phyloP scores from a whole-genome alignment of 2,797 vertebrate species.

The Amazonetta brasiliensis region DNA sequence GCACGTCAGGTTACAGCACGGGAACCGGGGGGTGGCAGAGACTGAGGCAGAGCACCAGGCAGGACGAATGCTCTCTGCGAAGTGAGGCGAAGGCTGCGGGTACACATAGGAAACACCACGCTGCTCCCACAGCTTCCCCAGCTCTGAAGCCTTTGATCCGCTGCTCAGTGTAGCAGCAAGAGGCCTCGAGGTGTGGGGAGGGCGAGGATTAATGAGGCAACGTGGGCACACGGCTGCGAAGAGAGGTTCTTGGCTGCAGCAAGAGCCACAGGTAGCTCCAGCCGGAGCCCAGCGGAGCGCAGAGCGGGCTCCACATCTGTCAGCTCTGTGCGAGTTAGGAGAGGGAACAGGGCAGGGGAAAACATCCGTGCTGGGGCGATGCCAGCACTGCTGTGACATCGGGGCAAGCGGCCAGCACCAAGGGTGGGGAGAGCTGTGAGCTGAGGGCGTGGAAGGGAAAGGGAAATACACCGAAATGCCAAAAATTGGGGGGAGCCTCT shows the following conservation, averaged over 20 bases:
- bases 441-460: background rate
- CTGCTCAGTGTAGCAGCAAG: background rate
- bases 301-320: background rate
- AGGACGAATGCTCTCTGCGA: background rate
- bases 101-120: background rate
- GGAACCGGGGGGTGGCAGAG: background rate
- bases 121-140: slow-evolving; percentile 1
- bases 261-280: background rate
- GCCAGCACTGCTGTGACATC: background rate
- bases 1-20: background rate
- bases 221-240: background rate
- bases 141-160: background rate
- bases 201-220: slow-evolving; percentile 26
- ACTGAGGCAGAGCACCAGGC: background rate
- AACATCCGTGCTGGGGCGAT: background rate
- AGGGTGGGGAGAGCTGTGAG: background rate
- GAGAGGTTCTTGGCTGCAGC: background rate
- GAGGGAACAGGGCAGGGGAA: background rate
- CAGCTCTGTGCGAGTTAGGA: background rate
- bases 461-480: background rate
- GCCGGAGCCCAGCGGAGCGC: background rate
- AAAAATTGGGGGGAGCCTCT: background rate
- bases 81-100: background rate
- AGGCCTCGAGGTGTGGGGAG: background rate
- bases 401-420: background rate